Base-by-base conservation (phyloP, 2,113 vertebrate species). In the Carassius carassius region DNA sequence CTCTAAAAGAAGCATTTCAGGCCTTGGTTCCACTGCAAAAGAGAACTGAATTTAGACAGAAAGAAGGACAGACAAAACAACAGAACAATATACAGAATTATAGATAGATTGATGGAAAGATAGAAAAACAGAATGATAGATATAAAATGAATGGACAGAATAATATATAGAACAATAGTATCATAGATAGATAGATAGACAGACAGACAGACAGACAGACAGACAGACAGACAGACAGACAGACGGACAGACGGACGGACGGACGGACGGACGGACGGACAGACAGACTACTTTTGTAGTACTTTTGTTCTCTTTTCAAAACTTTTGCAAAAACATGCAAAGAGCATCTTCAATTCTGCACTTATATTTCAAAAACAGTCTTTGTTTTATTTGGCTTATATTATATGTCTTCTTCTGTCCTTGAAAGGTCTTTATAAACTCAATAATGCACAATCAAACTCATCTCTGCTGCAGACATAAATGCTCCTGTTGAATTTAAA, bases 401-500 rank as follows among this genome's bases (percentile, higher is more conserved):
- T 70, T 74, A 63, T 58, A 23, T 44, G 77, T 78, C 4, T 19
- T 84, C 75, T 16, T 11, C 21, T 32, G n/a, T 87, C 83, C 72
- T 87, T 82, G 41, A 82, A 37, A 85, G 44, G 37, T 25, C 69
- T 67, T 73, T 51, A 21, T 44, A 82, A 44, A 84, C 19, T 44
- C 79, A 60, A 58, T 47, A 49, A 65, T 25, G 29, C 17, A 63
- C 6, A 23, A 76, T 51, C 41, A 78, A 77, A 13, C 82, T 65
- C 12, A 80, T 74, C 60, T 79, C 65, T 9, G 13, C 25, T 63
- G 4, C 76, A 44, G 41, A 44, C 41, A 44, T 44, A 44, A 44
- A 44, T 44, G 41, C 2, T 3, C 9, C 41, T 44, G 41, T 44
- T 44, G 41, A 44, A 44, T 44, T 44, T 44, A 44, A 44, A 44